phyloP scores from a whole-genome alignment of 2,113 vertebrate species.

The Chlorodrepanis virens region DNA sequence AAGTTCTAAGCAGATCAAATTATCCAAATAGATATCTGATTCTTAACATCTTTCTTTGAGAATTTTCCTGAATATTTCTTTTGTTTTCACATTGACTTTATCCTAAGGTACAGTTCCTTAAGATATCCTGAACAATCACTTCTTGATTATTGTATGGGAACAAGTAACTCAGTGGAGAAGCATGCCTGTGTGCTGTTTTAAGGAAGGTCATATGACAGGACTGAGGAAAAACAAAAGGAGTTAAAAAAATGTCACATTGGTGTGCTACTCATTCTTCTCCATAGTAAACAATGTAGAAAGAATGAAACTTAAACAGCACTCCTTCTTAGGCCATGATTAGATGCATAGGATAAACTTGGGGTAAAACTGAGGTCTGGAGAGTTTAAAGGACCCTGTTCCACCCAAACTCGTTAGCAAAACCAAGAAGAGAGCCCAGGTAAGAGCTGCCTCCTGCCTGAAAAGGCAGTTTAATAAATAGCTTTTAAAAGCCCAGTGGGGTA shows the following conservation, averaged over 20 bases:
- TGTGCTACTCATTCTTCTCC: not conserved
- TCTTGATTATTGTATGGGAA: not conserved
- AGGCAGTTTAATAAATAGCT: conserved; percentile 57
- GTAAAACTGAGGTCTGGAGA: not conserved
- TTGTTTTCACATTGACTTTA: not conserved
- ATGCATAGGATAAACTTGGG: not conserved
- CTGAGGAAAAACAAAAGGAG: not conserved
- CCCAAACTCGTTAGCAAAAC: not conserved
- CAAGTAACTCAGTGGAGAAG: not conserved
- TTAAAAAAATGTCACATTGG: not conserved
- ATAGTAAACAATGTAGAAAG: not conserved
- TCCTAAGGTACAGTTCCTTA: not conserved
- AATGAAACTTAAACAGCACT: not conserved
- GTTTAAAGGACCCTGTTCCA: not conserved
- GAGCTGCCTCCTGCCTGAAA: not conserved
- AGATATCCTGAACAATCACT: not conserved
- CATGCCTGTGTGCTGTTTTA: not conserved
- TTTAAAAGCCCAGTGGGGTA: not conserved
- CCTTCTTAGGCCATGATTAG: not conserved
- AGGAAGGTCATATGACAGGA: not conserved
- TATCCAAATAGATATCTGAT: not conserved
- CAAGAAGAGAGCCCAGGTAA: not conserved
- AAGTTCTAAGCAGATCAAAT: not conserved
- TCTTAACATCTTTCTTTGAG: not conserved
- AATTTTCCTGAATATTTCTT: not conserved